Evolutionary conservation across 2,888 invertebrate genomes (phyloP).

Genomic region (Neoascia interrupta): DNA sequence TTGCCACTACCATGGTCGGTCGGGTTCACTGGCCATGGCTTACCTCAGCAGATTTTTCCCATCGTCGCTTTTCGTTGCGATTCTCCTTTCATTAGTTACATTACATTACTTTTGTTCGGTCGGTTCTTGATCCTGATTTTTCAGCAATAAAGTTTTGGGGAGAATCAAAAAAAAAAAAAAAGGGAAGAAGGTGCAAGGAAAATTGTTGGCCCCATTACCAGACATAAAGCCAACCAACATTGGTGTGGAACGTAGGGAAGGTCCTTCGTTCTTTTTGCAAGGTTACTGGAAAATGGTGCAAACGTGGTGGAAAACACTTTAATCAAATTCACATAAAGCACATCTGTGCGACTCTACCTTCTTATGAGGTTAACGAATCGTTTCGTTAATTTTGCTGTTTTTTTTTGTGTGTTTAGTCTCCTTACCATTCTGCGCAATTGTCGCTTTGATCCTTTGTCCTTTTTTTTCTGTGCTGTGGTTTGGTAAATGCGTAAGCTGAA

Average conservation of each 20-base stretch:
- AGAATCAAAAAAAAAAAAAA: slow-evolving; percentile 4
- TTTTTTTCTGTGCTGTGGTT: slow-evolving; percentile 20
- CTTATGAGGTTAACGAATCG: slow-evolving; percentile 53
- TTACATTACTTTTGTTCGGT: slow-evolving; percentile 31
- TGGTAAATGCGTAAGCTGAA: slow-evolving; percentile 6
- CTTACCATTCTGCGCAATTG: not conserved
- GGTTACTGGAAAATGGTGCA: slow-evolving; percentile 12
- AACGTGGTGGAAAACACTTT: slow-evolving; percentile 43
- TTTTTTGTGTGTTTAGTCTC: not conserved
- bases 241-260: not conserved
- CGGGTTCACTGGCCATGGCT: slow-evolving; percentile 2
- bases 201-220: slow-evolving; percentile 18
- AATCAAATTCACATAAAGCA: slow-evolving; percentile 45
- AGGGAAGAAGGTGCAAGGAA: not conserved
- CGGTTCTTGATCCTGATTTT: slow-evolving; percentile 38
- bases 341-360: slow-evolving; percentile 29
- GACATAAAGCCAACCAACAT: slow-evolving; percentile 30
- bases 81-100: slow-evolving; percentile 44
- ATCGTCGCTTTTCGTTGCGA: not conserved
- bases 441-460: not conserved
- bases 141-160: slow-evolving; percentile 40
- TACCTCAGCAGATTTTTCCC: slow-evolving; percentile 25
- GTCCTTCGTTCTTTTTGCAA: not conserved
- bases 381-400: slow-evolving; percentile 37
- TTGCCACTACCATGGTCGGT: no score